These are phyloP conservation scores for Escarpia spicata DNA, from an alignment of 2,888 invertebrate species.

Conservation along the genomic window DNA sequence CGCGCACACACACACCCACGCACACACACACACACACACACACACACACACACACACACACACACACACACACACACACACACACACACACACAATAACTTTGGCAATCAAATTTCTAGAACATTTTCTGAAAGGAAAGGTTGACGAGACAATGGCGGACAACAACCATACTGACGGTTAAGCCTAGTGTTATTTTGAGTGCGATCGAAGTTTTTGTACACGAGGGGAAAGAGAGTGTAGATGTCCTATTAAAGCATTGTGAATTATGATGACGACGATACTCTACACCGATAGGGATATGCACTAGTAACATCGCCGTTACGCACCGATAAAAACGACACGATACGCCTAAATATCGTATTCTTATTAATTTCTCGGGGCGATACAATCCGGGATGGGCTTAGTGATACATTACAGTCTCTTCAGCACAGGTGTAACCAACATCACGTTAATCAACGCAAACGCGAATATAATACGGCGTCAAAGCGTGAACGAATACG, in stretches of 20 bases:
- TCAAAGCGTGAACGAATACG: neutral
- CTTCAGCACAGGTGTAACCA: neutral
- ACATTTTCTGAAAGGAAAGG: neutral
- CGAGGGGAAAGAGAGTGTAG: neutral
- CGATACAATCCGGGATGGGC: constrained; percentile 4
- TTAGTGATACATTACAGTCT: neutral
- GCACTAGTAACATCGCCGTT: neutral
- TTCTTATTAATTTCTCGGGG: neutral
- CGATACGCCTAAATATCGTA: neutral
- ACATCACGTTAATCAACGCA: neutral
- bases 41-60: neutral
- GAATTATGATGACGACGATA: neutral
- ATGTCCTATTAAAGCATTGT: neutral
- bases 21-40: too few species aligned
- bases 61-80: neutral
- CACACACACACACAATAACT: neutral
- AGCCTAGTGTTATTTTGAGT: neutral
- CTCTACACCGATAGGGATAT: neutral
- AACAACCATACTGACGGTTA: neutral
- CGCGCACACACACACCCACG: too few species aligned
- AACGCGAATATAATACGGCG: neutral
- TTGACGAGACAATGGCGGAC: neutral
- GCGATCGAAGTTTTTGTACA: neutral
- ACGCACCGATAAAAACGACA: neutral
- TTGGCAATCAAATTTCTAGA: neutral